Base-by-base conservation (phyloP, 1,140 invertebrate genomes). In the Caerostris darwini region DNA sequence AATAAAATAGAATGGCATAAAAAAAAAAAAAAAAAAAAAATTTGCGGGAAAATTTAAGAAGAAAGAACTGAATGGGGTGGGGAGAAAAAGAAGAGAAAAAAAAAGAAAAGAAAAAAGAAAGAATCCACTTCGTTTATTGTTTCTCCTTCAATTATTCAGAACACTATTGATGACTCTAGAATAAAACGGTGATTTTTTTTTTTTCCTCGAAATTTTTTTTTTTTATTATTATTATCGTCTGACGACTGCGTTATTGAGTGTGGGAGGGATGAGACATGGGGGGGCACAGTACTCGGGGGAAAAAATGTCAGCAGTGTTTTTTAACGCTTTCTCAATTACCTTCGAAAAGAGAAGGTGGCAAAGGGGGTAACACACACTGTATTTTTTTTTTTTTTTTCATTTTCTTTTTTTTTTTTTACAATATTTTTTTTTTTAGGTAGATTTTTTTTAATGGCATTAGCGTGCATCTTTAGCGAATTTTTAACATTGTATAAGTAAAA, bases 141-240 rank as follows among this genome's bases (percentile, higher is more conserved):
- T 94, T 94, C 92, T 67, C 69, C 92, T 89, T 94, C 92, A 94
- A 94, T 94, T 94, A 94, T 94, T 94, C 92, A 94, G 92, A 94
- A 94, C 92, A 94, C 67, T 94, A 94, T 94, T 94, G 92, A 94
- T 94, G 92, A 94, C 92, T 94, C n/a, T 56, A 86, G 92, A 94
- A 94, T 94, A 89, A 94, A 94, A 89, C 77, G 64, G 17, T 7
- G 77, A 14, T 54, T 88, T 58, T 90, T 71, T 77, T 56, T 71
- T 34, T 34, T 34, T 59, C n/a, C 34, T 8, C 8, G 19, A 58
- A 17, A 85, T 56, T 14, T 56, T 71, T 19, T 53, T 90, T 91
- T 91, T 91, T 91, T 81, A 50, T 50, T 59, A 61, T 81, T 82
- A 81, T 77, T 77, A 77, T 77, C 71, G 71, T 71, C 71, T 77